Base-by-base conservation (phyloP, 2,113 vertebrate species). In the Bubo scandiacus region DNA sequence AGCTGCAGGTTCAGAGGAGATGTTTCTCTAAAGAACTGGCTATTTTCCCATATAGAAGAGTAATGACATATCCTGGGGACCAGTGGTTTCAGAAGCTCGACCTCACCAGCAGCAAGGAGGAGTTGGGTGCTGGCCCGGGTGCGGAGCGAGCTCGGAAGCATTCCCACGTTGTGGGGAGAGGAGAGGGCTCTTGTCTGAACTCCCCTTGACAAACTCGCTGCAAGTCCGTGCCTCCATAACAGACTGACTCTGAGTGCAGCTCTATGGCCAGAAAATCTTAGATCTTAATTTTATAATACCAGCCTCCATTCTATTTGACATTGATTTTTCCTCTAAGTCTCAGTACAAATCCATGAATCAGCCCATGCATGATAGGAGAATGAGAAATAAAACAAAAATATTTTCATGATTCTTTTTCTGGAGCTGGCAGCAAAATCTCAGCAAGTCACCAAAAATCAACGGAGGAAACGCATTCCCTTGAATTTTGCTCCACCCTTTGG, bases 401-500 rank as follows among this genome's bases (percentile, higher is more conserved):
- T 34, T 83, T 88, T 74, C 36, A 66, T 13, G 49, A 40, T 62
- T 74, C 61, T 83, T 86, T 71, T 38, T 32, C 52, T 52, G 81
- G 40, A 90, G 61, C 92, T 40, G 59, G 88, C 80, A 92, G 91
- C 72, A 54, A 86, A 86, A 77, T 25, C 88, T 57, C 89, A 29
- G 75, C 6, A 58, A 86, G 77, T 9, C 63, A 58, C 86, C 13
- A 1, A 70, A 77, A 93, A n/a, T 3, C 80, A 11, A 4, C 0
- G 0, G 30, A 32, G 36, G 38, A 77, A 83, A 88, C 0, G 2
- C 88, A 72, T 92, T 91, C 65, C 91, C 81, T 81, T 51, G 91
- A 66, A 87, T 94, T 95, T 73, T 90, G 90, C 92, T 95, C 85
- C 81, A 90, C 90, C 90, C 92, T 67, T 95, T 81, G 90, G 90